Evolutionary conservation across 2,888 invertebrate genomes (phyloP), one percentile per base, ranked within the genome.

Genomic region (Pheosia gnoma): DNA sequence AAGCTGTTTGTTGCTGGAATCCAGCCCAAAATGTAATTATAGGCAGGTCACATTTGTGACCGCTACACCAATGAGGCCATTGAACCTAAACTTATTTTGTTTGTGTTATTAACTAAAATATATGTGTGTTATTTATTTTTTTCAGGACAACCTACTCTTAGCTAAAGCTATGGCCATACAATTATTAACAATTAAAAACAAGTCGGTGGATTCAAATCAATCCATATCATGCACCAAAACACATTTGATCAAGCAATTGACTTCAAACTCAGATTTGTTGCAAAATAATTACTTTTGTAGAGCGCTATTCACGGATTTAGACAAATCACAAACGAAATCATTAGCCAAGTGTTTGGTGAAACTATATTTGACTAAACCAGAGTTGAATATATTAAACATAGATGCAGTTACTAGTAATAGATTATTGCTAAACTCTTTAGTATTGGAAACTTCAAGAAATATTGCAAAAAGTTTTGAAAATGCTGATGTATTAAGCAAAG

Each of bases 61-160:
- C n/a, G n/a, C n/a, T n/a, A n/a, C n/a, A n/a, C n/a, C n/a, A n/a
- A n/a, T n/a, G n/a, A n/a, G n/a, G n/a, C n/a, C n/a, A n/a, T n/a
- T n/a, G n/a, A n/a, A n/a, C n/a, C n/a, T n/a, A n/a, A n/a, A 25
- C 25, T 25, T 25, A 25, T 25, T 25, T 25, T 25, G 25, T 25
- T 25, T 2, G 25, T n/a, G n/a, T 47, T 47, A 4, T 53, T 57
- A n/a, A n/a, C n/a, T n/a, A n/a, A n/a, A n/a, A n/a, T n/a, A n/a
- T n/a, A n/a, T n/a, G n/a, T n/a, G n/a, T n/a, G n/a, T n/a, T n/a
- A n/a, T n/a, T n/a, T n/a, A n/a, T 6, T 52, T 6, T 60, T 86
- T 93, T 65, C 88, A 93, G 93, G 80, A 89, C 60, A 81, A 88
- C 10, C 69, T 93, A 2, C 80, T 90, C 0, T 74, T 90, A 5